Evolutionary conservation across 2,888 invertebrate genomes (phyloP).

Genomic region (Volucella inflata): DNA sequence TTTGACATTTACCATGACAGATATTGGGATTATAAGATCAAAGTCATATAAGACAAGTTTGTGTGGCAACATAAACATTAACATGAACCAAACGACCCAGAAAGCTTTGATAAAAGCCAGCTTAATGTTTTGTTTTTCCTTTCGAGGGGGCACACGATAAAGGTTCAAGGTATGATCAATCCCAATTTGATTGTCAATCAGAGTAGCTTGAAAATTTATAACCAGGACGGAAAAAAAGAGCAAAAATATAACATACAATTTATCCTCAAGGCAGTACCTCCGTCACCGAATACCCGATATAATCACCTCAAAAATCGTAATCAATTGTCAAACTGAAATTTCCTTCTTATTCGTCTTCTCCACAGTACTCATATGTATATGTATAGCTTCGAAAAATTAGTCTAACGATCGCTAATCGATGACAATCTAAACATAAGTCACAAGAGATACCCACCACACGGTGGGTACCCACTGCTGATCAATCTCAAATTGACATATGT

Average conservation of each 20-base stretch:
- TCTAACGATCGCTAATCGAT: constrained; percentile 50
- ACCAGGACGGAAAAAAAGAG: too few relatives aligned
- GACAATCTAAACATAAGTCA: constrained; percentile 60
- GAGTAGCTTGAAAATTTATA: too few relatives aligned
- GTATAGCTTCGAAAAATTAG: constrained; percentile 31
- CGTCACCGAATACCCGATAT: background rate
- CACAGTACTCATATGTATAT: background rate
- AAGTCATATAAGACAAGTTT: background rate
- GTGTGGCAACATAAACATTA: too few relatives aligned
- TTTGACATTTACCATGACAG: constrained; percentile 27
- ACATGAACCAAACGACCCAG: too few relatives aligned
- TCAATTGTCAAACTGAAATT: constrained; percentile 13
- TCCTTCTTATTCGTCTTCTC: constrained; percentile 35
- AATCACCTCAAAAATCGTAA: background rate
- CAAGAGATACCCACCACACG: constrained; percentile 13
- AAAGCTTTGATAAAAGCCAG: too few relatives aligned
- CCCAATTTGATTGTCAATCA: too few relatives aligned
- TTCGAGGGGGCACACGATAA: too few relatives aligned
- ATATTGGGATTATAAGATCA: constrained; percentile 9
- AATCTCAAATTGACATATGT: constrained; percentile 39
- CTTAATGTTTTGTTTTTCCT: too few relatives aligned
- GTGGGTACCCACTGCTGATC: constrained; percentile 27
- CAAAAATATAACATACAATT: too few relatives aligned
- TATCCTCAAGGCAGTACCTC: background rate
- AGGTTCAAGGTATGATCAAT: too few relatives aligned